These are phyloP conservation scores for Xestia rhomboidea DNA, from an alignment of 2,888 invertebrate genomes.

Conservation along the genomic window DNA sequence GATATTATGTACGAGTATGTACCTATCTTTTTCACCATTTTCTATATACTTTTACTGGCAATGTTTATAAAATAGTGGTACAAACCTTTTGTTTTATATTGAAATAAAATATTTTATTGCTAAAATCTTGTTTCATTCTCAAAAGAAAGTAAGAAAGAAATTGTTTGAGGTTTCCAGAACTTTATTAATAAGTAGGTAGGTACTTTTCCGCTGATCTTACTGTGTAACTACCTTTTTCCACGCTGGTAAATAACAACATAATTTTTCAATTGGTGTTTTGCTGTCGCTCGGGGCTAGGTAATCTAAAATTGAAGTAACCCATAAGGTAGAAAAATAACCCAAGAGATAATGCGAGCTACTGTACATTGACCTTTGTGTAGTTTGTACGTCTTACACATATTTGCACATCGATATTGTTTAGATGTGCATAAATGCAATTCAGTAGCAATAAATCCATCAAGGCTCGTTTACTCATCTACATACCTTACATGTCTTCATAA, in stretches of 20 bases:
- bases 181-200: neutral
- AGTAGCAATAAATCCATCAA: no score
- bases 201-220: neutral
- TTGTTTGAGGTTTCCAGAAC: neutral
- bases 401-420: no score
- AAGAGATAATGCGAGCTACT: no score
- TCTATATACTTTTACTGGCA: conserved; percentile 68
- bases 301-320: neutral
- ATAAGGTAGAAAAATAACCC: no score
- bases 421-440: no score
- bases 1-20: conserved; percentile 40
- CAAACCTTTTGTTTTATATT: conserved; percentile 83
- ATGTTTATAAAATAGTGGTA: conserved; percentile 77
- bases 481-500: no score
- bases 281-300: neutral
- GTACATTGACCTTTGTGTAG: no score
- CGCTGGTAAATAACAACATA: neutral
- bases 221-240: neutral
- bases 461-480: no score
- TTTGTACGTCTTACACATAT: no score
- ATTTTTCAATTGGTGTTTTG: neutral
- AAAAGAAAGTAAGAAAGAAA: neutral
- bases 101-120: conserved; percentile 89
- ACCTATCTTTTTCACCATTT: conserved; percentile 52
- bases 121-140: conserved; percentile 70